A percentile compares a stretch with the other conserved stretches of the same genome.
phyloP scores from a whole-genome alignment of 2,113 vertebrate species.

The Blennius ocellaris region DNA sequence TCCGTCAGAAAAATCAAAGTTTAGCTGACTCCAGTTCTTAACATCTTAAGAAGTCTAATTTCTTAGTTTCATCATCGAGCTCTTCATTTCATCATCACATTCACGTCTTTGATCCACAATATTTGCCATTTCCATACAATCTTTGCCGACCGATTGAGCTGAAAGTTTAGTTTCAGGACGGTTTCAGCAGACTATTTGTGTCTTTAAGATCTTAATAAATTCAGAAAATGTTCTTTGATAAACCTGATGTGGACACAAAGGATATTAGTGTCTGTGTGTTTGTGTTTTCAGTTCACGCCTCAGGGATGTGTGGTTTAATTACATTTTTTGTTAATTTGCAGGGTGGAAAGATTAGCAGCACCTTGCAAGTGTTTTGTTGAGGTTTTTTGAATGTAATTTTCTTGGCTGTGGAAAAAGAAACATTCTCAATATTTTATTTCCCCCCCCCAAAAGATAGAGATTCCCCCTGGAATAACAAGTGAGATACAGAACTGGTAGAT shows the following conservation, averaged over 20 bases:
- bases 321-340: conserved; percentile 50
- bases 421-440: not conserved
- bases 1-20: conserved; percentile 9
- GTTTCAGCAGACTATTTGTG: not conserved
- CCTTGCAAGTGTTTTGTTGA: conserved; percentile 44
- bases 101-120: conserved; percentile 60
- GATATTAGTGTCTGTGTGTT: conserved; percentile 21
- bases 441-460: conserved; percentile 13
- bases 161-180: conserved; percentile 27
- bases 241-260: conserved; percentile 17
- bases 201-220: conserved; percentile 56
- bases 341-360: conserved; percentile 55
- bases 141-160: conserved; percentile 42
- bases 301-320: conserved; percentile 58
- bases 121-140: conserved; percentile 55
- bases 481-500: conserved; percentile 33
- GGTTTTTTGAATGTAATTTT: conserved; percentile 17
- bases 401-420: conserved; percentile 32
- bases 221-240: conserved; percentile 39
- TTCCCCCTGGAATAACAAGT: conserved; percentile 23
- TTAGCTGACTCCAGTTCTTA: conserved; percentile 32
- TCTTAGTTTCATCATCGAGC: conserved; percentile 54
- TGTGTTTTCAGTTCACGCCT: conserved; percentile 49
- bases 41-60: conserved; percentile 38
- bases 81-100: conserved; percentile 64